Percentiles rank a stretch among this genome's conserved stretches.
phyloP scores from a whole-genome alignment of 2,797 vertebrate genomes.

The Amblyopsis hoosieri region DNA sequence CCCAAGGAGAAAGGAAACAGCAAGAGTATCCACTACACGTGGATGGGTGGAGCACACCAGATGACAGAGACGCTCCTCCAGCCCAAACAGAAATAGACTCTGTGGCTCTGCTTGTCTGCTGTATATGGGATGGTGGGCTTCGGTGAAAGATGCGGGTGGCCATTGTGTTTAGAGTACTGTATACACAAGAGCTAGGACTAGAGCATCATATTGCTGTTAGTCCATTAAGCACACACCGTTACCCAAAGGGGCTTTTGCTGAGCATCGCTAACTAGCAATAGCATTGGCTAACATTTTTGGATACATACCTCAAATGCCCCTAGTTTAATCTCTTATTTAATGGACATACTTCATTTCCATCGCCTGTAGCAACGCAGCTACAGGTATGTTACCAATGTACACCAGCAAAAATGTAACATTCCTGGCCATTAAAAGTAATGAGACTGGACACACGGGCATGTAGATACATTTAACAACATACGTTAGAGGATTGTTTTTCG shows the following conservation, averaged over 20 bases:
- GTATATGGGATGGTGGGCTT: slow-evolving; percentile 32
- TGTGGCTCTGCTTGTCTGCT: slow-evolving; percentile 18
- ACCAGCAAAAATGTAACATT: slow-evolving; percentile 31
- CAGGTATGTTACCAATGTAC: slow-evolving; percentile 34
- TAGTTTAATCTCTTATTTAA: slow-evolving; percentile 79
- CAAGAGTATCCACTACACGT: slow-evolving; percentile 32
- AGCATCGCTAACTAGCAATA: no score
- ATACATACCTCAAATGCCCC: slow-evolving; percentile 75
- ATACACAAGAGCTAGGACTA: slow-evolving; percentile 13
- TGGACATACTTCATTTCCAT: slow-evolving; percentile 68
- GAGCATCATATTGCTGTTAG: no score
- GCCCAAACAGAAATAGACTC: slow-evolving; percentile 44
- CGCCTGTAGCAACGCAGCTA: slow-evolving; percentile 46
- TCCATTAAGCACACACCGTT: neutral
- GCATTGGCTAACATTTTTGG: slow-evolving; percentile 59
- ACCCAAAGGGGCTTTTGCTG: no score
- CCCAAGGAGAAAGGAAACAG: no score
- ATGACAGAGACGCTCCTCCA: slow-evolving; percentile 49
- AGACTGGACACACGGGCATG: slow-evolving; percentile 10
- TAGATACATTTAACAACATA: neutral
- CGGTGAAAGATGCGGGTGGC: slow-evolving; percentile 55
- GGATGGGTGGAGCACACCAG: slow-evolving; percentile 56
- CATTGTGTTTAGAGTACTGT: slow-evolving; percentile 16
- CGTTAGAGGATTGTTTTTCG: slow-evolving; percentile 1
- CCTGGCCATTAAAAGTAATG: slow-evolving; percentile 37